These are phyloP conservation scores for Hyles vespertilio DNA, from an alignment of 1,140 invertebrate genomes.

Conservation along the genomic window DNA sequence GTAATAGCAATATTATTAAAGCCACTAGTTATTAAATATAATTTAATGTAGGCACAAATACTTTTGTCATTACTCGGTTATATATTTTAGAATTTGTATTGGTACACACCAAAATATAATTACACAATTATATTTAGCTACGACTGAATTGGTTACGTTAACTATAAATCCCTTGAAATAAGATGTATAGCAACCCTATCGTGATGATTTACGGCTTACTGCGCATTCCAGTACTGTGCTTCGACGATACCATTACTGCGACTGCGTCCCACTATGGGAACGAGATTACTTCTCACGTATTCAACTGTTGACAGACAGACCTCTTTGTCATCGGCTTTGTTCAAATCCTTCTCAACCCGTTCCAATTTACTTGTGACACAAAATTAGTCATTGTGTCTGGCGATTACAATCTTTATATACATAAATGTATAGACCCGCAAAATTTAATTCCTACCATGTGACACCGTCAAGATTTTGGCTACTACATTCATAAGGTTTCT, in stretches of 20 bases:
- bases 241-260: slow-evolving; percentile 28
- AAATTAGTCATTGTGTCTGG: background rate
- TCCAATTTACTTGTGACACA: background rate
- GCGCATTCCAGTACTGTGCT: slow-evolving; percentile 44
- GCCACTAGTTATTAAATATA: no score
- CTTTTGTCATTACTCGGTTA: no score
- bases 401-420: background rate
- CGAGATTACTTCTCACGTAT: slow-evolving; percentile 45
- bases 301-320: slow-evolving; percentile 45
- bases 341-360: slow-evolving; percentile 8
- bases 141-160: background rate
- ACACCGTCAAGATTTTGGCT: no score
- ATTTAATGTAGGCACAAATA: no score
- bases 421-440: background rate
- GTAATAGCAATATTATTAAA: no score
- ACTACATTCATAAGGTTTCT: no score
- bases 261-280: slow-evolving; percentile 39
- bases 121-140: no score
- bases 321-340: slow-evolving; percentile 28
- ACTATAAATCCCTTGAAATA: background rate
- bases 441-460: no score
- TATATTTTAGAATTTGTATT: no score
- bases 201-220: slow-evolving; percentile 45
- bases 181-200: background rate
- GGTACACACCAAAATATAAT: no score